These are phyloP conservation scores for Corella eumyota DNA, from an alignment of 23 tunicate species.

Conservation along the genomic window DNA sequence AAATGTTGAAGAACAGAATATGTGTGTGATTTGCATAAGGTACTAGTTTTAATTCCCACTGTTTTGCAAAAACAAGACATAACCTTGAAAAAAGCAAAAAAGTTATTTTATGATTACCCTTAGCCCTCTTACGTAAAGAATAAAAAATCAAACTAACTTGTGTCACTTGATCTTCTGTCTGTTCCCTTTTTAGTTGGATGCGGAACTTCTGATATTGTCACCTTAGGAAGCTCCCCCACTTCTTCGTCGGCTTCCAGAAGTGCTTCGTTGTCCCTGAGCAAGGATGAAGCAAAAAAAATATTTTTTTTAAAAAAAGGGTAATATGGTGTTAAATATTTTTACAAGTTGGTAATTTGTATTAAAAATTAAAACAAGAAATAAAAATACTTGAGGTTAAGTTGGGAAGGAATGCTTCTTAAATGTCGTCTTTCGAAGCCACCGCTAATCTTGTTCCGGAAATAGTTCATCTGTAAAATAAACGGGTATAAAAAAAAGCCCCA, in stretches of 20 bases:
- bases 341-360: too few species aligned
- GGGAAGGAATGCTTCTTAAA: constrained; percentile 16
- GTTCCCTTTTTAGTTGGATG: background rate
- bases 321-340: background rate
- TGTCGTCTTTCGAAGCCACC: constrained; percentile 64
- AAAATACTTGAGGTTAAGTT: constrained; percentile 16
- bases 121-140: background rate
- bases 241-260: constrained; percentile 37
- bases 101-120: too few species aligned
- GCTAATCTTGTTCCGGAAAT: constrained; percentile 23
- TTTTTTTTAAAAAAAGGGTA: too few species aligned
- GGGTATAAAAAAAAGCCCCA: too few species aligned
- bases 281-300: background rate
- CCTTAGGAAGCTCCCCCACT: constrained; percentile 18
- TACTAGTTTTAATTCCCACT: too few species aligned
- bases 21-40: too few species aligned
- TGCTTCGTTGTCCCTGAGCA: constrained; percentile 7
- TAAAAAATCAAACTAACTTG: background rate
- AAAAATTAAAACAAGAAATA: background rate
- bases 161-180: constrained; percentile 1
- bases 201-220: constrained; percentile 46
- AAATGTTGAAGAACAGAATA: too few species aligned
- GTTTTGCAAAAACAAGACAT: too few species aligned
- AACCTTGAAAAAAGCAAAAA: too few species aligned
- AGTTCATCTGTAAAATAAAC: constrained; percentile 24